phyloP scores from a whole-genome alignment of 2,888 invertebrate species.

The Agrochola macilenta region DNA sequence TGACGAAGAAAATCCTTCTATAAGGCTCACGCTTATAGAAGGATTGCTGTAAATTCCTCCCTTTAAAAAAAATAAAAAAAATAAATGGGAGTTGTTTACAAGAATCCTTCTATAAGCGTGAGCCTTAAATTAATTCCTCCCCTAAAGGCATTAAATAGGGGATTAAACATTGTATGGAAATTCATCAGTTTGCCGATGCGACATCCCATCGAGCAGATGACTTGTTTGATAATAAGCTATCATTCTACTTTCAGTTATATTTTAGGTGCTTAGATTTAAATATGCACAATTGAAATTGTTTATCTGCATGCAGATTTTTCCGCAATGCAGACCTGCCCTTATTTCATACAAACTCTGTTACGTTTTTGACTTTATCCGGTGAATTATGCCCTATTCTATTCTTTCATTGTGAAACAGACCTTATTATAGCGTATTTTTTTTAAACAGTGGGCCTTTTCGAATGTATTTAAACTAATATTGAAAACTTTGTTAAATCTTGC shows the following conservation, averaged over 20 bases:
- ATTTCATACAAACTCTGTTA: slow-evolving; percentile 5
- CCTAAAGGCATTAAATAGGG: not conserved
- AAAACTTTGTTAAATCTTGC: not conserved
- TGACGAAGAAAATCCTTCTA: too few relatives aligned
- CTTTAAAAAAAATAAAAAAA: too few relatives aligned
- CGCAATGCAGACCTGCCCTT: slow-evolving; percentile 11
- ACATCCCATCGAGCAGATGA: not conserved
- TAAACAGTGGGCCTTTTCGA: not conserved
- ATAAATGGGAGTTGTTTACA: too few relatives aligned
- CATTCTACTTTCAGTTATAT: not conserved
- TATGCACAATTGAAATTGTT: not conserved
- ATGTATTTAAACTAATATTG: not conserved
- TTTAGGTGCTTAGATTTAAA: not conserved
- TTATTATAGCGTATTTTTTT: not conserved
- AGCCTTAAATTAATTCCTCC: not conserved
- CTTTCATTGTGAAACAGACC: not conserved
- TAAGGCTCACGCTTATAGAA: too few relatives aligned
- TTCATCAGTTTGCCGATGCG: not conserved
- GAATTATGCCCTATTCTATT: not conserved
- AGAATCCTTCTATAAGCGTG: too few relatives aligned
- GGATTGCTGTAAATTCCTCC: too few relatives aligned
- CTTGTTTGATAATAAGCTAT: not conserved
- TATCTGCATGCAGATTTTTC: slow-evolving; percentile 1
- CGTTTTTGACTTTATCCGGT: not conserved
- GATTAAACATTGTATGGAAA: not conserved